Base-by-base conservation (phyloP, 2,888 invertebrate genomes). In the Capitulum mitella region DNA sequence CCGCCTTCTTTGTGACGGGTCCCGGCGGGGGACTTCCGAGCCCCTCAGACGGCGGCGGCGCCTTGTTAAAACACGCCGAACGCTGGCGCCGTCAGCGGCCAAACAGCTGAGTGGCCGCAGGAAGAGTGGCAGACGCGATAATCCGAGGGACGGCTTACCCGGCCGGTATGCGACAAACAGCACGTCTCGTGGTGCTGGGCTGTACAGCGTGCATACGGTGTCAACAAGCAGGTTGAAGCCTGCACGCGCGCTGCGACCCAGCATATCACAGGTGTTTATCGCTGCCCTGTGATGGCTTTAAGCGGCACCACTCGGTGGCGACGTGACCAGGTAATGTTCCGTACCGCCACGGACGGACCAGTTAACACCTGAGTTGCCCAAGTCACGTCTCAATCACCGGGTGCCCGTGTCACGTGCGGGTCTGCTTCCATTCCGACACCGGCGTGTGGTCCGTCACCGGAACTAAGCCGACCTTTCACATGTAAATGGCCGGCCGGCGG, bases 1-100 rank as follows among this genome's bases (percentile, higher is more conserved):
- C 58, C 58, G 29, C 64, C 2, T 3, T 19, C 64, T 34, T 64
- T 64, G 64, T 64, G 34, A 19, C 32, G 34, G 10, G 64, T 19
- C 64, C 1, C 64, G 64, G 64, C 64, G 64, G 64, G 64, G 64
- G 3, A 64, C 64, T 64, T 64, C 64, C 64, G 64, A 64, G 16
- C 19, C 29, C 19, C 32, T 3, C 34, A 2, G 64, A 19, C 61
- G 64, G 34, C 64, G 34, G 34, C 34, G 34, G 34, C 64, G 34
- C 64, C 64, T 32, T 34, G 64, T 34, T 64, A 64, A 64, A 64
- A 64, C 64, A 64, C 64, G 64, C 64, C 64, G 34, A 32, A 64
- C 32, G 29, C 64, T 1, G n/a, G 29, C 14, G 61, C 3, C 64
- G 19, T 32, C 64, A 8, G 58, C 16, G 19, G 64, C 26, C 32